These are phyloP conservation scores for Lasiurus borealis DNA, from an alignment of 2,113 vertebrate species.

Conservation along the genomic window DNA sequence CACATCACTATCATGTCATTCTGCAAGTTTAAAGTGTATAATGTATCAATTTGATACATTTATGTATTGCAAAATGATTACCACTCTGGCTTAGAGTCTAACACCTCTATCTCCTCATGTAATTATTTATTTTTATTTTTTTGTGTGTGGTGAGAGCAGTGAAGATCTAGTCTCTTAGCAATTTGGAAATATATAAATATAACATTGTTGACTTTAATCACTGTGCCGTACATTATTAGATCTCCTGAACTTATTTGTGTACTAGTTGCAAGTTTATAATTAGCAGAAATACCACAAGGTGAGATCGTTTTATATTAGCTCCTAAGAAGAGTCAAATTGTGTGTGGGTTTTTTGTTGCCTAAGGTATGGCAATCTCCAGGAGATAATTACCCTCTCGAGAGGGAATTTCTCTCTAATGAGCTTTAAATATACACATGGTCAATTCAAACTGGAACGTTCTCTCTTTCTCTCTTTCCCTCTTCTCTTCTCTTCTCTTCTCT, in stretches of 20 bases:
- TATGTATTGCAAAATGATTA: neutral
- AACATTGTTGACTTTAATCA: neutral
- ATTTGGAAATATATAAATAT: slow-evolving; percentile 12
- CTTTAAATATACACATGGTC: neutral
- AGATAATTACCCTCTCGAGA: slow-evolving; percentile 46
- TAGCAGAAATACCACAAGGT: slow-evolving; percentile 14
- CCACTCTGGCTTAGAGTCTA: neutral
- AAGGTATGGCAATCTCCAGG: neutral
- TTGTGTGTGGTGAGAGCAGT: neutral
- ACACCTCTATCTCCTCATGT: neutral
- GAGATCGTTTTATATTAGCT: neutral
- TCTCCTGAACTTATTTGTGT: neutral
- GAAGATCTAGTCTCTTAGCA: neutral
- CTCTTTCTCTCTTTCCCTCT: neutral
- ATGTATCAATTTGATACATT: neutral
- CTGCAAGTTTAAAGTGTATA: neutral
- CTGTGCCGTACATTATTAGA: neutral
- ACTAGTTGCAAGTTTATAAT: slow-evolving; percentile 34
- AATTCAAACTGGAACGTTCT: neutral
- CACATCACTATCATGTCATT: neutral
- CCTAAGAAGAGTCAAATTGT: slow-evolving; percentile 22
- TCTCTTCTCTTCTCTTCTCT: too few relatives aligned
- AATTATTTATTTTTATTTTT: neutral
- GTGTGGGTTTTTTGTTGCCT: slow-evolving; percentile 16
- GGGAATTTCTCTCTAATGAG: slow-evolving; percentile 50